phyloP scores from a whole-genome alignment of 2,113 vertebrate species.

The Gymnogyps californianus region DNA sequence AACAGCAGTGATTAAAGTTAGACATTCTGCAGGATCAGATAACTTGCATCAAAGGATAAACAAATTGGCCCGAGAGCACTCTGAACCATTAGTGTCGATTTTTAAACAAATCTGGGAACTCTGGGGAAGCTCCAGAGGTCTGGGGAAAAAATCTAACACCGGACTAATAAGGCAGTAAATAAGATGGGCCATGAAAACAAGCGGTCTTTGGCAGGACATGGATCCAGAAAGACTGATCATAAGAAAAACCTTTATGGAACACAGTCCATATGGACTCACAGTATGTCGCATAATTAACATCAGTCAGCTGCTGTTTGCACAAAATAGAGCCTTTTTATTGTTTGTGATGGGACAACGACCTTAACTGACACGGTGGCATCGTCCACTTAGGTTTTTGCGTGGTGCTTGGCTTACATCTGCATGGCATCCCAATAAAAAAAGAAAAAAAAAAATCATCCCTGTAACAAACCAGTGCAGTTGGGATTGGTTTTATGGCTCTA shows the following conservation, averaged over 20 bases:
- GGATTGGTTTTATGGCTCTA: background rate
- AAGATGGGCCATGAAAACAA: conserved; percentile 11
- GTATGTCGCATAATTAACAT: background rate
- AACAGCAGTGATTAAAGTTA: conserved; percentile 47
- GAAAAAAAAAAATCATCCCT: background rate
- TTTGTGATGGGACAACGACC: background rate
- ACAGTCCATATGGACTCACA: background rate
- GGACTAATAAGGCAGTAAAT: conserved; percentile 18
- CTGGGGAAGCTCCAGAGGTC: conserved; percentile 40
- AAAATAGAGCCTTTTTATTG: background rate
- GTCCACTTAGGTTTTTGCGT: background rate
- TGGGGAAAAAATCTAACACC: background rate
- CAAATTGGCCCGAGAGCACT: conserved; percentile 31
- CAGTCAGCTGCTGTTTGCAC: background rate
- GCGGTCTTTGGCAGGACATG: background rate
- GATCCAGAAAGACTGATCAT: background rate
- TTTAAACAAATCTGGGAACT: conserved; percentile 53
- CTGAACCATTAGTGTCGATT: conserved; percentile 24
- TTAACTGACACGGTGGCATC: background rate
- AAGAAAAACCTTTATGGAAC: background rate
- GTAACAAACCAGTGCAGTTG: background rate
- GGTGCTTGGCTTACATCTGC: background rate
- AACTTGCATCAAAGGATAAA: conserved; percentile 59
- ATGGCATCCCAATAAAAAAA: background rate
- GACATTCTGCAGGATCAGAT: conserved; percentile 62